Evolutionary conservation across 92 coral and sea anemone species (phyloP).

Genomic region (Palythoa grandis): DNA sequence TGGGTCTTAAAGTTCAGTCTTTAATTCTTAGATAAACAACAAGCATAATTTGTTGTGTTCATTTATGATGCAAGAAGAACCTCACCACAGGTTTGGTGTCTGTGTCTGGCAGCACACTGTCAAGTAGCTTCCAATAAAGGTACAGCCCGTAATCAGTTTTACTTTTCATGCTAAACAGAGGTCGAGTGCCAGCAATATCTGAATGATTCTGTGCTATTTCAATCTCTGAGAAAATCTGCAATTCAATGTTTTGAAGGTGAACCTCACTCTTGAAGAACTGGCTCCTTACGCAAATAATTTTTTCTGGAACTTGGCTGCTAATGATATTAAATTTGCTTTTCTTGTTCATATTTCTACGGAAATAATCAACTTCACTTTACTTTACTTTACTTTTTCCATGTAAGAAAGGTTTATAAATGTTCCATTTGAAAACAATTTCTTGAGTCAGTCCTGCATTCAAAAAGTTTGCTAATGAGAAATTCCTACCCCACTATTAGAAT

Average conservation of each 20-base stretch:
- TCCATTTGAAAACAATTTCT: too few species aligned
- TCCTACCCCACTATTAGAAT: too few species aligned
- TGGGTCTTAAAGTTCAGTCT: background rate
- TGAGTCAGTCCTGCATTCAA: too few species aligned
- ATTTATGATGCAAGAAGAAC: conserved; percentile 15
- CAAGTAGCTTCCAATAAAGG: conserved; percentile 44
- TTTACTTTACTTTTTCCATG: too few species aligned
- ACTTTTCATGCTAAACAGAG: conserved; percentile 35
- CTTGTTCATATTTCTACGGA: too few species aligned
- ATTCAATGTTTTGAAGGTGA: conserved; percentile 37
- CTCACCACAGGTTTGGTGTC: conserved; percentile 35
- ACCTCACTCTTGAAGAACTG: background rate
- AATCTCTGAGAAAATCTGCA: conserved; percentile 44
- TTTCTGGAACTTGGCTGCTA: too few species aligned
- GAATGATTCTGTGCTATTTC: conserved; percentile 36
- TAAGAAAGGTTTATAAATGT: too few species aligned
- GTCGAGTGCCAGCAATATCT: conserved; percentile 46
- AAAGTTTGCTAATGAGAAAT: too few species aligned
- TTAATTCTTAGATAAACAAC: background rate
- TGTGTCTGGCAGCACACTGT: conserved; percentile 27
- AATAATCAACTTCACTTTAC: too few species aligned
- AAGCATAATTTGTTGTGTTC: background rate
- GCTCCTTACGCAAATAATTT: too few species aligned
- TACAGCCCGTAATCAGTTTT: conserved; percentile 42
- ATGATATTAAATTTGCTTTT: too few species aligned